Percentiles rank a stretch among this genome's conserved stretches.
phyloP scores from a whole-genome alignment of 2,113 vertebrate species.

The Stercorarius parasiticus region DNA sequence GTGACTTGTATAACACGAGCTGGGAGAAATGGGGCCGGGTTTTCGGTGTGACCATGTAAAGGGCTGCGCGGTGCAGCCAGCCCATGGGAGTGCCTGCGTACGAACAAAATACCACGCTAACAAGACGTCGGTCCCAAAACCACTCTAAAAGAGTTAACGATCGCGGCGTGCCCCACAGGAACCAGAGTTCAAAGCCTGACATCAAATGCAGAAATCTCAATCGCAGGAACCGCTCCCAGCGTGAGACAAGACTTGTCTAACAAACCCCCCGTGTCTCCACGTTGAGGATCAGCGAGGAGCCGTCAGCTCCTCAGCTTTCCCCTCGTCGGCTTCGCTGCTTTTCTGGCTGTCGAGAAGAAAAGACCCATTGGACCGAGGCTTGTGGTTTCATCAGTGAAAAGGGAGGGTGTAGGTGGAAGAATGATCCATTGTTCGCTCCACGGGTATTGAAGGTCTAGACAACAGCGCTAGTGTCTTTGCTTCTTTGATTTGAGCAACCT shows the following conservation, averaged over 20 bases:
- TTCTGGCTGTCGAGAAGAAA: background rate
- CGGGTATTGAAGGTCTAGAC: accelerated
- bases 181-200: background rate
- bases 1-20: accelerated
- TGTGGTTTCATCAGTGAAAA: accelerated
- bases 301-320: accelerated
- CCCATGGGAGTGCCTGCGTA: too few relatives aligned
- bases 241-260: accelerated
- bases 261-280: accelerated
- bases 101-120: accelerated
- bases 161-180: accelerated
- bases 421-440: accelerated
- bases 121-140: accelerated
- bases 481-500: too few relatives aligned
- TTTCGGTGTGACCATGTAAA: background rate
- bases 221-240: background rate
- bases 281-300: background rate
- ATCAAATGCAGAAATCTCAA: background rate
- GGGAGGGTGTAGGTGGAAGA: background rate
- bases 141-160: accelerated
- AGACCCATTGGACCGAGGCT: accelerated
- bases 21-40: background rate
- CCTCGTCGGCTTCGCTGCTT: background rate
- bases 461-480: background rate
- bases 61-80: background rate